Conservation (phyloP, 2,113 vertebrate genomes). For the Zeus faber region DNA sequence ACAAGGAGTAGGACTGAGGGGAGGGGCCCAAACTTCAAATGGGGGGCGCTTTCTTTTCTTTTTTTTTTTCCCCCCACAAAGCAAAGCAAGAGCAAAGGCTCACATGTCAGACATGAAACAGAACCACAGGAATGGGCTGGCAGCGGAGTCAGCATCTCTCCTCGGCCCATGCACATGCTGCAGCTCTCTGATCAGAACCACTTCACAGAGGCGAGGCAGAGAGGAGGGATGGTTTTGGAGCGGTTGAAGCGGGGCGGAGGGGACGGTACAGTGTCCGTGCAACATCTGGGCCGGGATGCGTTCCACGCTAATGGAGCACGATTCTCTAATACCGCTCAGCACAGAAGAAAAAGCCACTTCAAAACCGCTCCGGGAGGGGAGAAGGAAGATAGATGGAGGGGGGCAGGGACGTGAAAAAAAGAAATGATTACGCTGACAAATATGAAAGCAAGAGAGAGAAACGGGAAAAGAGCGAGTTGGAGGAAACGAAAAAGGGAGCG, state of each 20-base stretch:
- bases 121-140: constrained; percentile 75
- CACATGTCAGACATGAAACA: constrained; percentile 68
- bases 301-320: constrained; percentile 69
- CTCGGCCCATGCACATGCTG: constrained; percentile 51
- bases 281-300: constrained; percentile 74
- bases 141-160: constrained; percentile 69
- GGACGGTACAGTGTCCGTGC: constrained; percentile 41
- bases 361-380: constrained; percentile 39
- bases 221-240: constrained; percentile 42
- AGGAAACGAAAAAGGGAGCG: constrained; percentile 43
- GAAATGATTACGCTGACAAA: constrained; percentile 51
- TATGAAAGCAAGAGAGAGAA: constrained; percentile 26
- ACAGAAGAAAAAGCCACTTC: constrained; percentile 65
- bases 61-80: constrained; percentile 23
- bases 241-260: constrained; percentile 23
- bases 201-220: constrained; percentile 63
- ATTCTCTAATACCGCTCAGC: constrained; percentile 47
- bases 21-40: constrained; percentile 18
- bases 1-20: constrained; percentile 17
- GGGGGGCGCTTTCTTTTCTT: constrained; percentile 14
- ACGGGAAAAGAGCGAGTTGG: constrained; percentile 29
- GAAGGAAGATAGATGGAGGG: constrained; percentile 29
- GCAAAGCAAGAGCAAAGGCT: constrained; percentile 34
- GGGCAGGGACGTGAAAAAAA: constrained; percentile 24
- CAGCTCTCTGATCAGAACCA: constrained; percentile 67